Base-by-base conservation (phyloP, 2,113 vertebrate species). In the Oplegnathus fasciatus region DNA sequence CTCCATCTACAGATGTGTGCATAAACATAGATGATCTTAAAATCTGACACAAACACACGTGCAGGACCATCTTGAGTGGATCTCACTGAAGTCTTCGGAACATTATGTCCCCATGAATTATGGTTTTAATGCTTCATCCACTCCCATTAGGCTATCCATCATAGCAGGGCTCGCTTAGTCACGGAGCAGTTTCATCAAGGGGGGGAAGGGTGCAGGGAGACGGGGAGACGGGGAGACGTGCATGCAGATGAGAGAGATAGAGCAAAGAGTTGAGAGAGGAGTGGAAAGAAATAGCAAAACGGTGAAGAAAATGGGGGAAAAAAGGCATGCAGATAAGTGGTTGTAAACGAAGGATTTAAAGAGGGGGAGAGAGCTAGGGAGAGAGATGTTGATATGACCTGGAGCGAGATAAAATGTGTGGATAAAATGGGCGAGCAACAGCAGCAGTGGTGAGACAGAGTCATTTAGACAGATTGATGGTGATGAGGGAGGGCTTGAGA, bases 381-480 rank as follows among this genome's bases (percentile, higher is more conserved):
- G 57, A 37, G 46, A 55, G 58, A 52, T 81, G 84, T 28, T 85
- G 50, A 22, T 86, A 18, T 75, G 78, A 87, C 72, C 67, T 69
- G 50, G 57, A 71, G 76, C 85, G 55, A 68, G 72, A 88, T 69
- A 62, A 75, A 83, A 89, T 42, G 55, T 46, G 72, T 28, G 85
- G 86, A 72, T 54, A 57, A 84, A 85, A 79, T 60, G 37, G 46
- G 26, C 4, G 68, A 82, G 66, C 34, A 62, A n/a, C 73, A 84
- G 75, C 60, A 57, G 76, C 46, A 5, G 67, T n/a, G 75, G 58
- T 61, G 74, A 84, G 78, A 80, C 28, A 40, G 60, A 86, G 81
- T 87, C 86, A 88, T 93, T 88, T 82, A 77, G 88, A 93, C 85
- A 88, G 89, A 95, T 86, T 89, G 82, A 92, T 92, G 91, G 81